A percentile compares a stretch with the other conserved stretches of the same genome.
Conservation (phyloP, 2,113 vertebrate genomes). For the Neofelis nebulosa region DNA sequence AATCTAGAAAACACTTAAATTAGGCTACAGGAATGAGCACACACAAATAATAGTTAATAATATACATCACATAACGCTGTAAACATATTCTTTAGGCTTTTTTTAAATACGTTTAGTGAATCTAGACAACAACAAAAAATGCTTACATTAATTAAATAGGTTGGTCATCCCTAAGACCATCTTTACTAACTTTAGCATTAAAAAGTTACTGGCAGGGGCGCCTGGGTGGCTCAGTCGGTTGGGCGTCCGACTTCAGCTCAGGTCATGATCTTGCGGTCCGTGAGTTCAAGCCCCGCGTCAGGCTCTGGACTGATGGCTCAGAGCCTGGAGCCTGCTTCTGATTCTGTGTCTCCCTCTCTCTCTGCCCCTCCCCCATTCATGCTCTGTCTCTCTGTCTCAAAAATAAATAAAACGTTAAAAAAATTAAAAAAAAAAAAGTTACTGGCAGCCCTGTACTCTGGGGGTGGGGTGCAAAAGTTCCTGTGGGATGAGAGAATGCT, state of each 20-base stretch:
- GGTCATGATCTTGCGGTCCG: no score
- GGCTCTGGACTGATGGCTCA: no score
- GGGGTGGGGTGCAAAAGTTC: background rate
- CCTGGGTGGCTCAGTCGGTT: no score
- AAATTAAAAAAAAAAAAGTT: background rate
- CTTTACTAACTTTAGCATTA: background rate
- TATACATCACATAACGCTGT: background rate
- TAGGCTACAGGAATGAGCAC: background rate
- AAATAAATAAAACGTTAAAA: no score
- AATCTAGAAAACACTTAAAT: slow-evolving; percentile 3
- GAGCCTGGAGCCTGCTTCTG: no score
- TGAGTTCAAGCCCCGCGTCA: no score
- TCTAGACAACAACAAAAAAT: background rate
- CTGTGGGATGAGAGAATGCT: background rate
- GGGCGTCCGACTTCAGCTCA: no score
- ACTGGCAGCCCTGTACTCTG: background rate
- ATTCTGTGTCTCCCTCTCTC: no score
- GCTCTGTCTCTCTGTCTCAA: no score
- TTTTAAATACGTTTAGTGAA: background rate
- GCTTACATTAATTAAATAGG: background rate
- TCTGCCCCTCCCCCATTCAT: no score
- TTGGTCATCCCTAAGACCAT: background rate
- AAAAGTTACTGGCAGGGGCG: background rate
- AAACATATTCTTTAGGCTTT: background rate
- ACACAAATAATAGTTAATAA: background rate